Evolutionary conservation across 37 sponge, comb jelly and placozoan species (phyloP).

Genomic region (Chondrosia reniformis): DNA sequence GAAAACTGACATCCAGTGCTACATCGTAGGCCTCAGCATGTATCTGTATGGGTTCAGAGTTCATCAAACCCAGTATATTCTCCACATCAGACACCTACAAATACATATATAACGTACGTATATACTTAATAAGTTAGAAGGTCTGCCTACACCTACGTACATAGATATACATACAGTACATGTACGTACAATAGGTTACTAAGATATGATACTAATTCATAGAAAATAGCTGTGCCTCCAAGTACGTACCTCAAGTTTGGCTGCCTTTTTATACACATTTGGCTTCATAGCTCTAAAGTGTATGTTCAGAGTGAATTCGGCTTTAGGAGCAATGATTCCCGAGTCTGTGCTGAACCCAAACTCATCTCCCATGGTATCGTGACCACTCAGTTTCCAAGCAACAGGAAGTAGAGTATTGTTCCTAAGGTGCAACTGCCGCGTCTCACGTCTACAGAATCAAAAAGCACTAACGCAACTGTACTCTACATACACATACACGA

Average conservation of each 20-base stretch:
- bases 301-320: slow-evolving; percentile 77
- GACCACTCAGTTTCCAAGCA: slow-evolving; percentile 88
- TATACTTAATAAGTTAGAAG: too few relatives aligned
- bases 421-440: slow-evolving; percentile 66
- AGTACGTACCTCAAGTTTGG: slow-evolving; percentile 76
- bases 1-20: slow-evolving; percentile 92
- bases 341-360: slow-evolving; percentile 91
- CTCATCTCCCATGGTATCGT: slow-evolving; percentile 86
- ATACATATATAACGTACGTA: neutral
- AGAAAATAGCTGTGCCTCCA: neutral
- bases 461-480: neutral
- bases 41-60: slow-evolving; percentile 72
- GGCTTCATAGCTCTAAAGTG: slow-evolving; percentile 90
- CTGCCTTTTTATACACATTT: slow-evolving; percentile 70
- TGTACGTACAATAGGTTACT: neutral
- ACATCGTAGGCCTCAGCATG: slow-evolving; percentile 97
- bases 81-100: slow-evolving; percentile 83
- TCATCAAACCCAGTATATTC: slow-evolving; percentile 89
- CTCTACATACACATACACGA: neutral
- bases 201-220: neutral
- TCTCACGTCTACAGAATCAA: slow-evolving; percentile 62
- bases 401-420: slow-evolving; percentile 90
- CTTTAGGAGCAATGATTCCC: slow-evolving; percentile 86
- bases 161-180: neutral
- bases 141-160: neutral